Conservation (phyloP, 2,113 vertebrate genomes). For the Sturnira hondurensis region DNA sequence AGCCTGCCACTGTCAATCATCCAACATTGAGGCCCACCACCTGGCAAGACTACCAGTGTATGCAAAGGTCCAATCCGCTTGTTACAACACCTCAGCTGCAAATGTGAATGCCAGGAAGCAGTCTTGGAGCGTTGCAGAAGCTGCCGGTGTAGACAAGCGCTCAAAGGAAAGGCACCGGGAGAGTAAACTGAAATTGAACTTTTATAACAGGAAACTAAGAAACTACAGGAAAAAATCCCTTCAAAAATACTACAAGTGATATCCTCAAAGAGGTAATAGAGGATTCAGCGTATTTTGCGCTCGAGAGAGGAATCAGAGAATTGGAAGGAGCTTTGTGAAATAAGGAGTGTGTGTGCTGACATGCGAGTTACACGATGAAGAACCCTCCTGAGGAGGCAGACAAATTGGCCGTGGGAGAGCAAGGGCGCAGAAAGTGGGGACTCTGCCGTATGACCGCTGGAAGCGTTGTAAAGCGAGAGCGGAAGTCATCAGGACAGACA, state of each 20-base stretch:
- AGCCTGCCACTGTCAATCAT: neutral
- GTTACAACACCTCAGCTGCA: neutral
- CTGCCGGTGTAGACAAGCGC: neutral
- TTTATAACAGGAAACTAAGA: neutral
- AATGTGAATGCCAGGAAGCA: neutral
- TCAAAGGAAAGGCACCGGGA: neutral
- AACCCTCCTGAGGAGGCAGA: neutral
- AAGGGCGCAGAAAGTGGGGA: neutral
- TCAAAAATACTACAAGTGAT: neutral
- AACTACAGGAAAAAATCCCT: neutral
- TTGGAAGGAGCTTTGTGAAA: neutral
- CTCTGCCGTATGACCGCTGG: neutral
- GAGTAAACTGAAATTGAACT: neutral
- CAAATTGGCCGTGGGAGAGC: neutral
- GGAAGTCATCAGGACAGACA: neutral
- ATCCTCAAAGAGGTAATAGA: neutral
- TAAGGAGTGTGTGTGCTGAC: neutral
- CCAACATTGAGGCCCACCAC: neutral
- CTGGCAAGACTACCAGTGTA: rapidly evolving
- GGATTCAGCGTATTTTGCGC: neutral
- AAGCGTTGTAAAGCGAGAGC: neutral
- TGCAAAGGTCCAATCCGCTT: neutral
- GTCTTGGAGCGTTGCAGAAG: neutral
- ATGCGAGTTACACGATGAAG: neutral
- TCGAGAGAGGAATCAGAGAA: neutral